Evolutionary conservation across 2,888 invertebrate genomes (phyloP), one percentile per base, ranked within the genome.

Genomic region (Drosophila bunnanda): DNA sequence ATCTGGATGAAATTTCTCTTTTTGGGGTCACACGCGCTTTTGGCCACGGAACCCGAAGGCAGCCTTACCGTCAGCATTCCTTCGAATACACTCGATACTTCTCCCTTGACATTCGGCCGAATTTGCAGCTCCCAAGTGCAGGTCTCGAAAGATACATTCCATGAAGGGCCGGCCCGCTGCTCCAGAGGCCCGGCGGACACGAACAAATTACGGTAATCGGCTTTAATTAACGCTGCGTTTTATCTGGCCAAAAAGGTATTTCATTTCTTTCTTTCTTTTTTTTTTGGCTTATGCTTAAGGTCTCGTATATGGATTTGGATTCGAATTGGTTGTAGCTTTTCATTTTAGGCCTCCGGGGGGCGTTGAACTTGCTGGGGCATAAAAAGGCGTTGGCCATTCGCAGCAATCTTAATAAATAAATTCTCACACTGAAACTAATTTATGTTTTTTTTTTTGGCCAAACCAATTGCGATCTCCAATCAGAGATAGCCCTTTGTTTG

Each of bases 161-260:
- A 76, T 60, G 69, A 83, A 86, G 83, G 68, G 82, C 66, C 80
- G 79, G 72, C 36, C 57, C 65, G 56, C 44, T 57, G 50, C 30
- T 54, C 54, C 25, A 39, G 34, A 34, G 48, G 61, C 80, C 82
- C 71, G 54, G 70, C 79, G 77, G 87, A 77, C 74, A 76, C 74
- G 75, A 79, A 85, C 89, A 87, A 83, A 85, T 85, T 87, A 89
- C 76, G 50, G 84, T 87, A 83, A 85, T 89, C 85, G 76, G 82
- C 72, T 77, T 89, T 81, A 89, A 89, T 85, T 87, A 85, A 87
- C 81, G 79, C 83, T 71, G 64, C 80, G 70, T 85, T 86, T 82
- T 77, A 83, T 77, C 87, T 83, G 67, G 28, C 62, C 61, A 44
- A 65, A 75, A 78, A 83, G 70, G 70, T 57, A n/a, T n/a, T n/a